These are phyloP conservation scores for Emydura subglobosa DNA, from an alignment of 2,113 vertebrate genomes.

Conservation along the genomic window DNA sequence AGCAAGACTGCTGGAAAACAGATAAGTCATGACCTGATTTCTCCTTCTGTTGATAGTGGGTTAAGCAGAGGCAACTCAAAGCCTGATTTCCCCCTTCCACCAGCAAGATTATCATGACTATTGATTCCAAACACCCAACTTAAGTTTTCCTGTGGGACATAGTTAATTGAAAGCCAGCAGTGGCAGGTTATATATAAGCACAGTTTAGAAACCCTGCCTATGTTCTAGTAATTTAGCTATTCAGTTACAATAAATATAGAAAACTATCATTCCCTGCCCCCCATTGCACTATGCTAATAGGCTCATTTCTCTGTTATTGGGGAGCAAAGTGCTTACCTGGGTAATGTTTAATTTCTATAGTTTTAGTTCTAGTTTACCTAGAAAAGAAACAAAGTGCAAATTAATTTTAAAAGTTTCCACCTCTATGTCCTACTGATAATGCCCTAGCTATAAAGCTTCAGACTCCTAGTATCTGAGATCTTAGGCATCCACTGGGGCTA, in stretches of 20 bases:
- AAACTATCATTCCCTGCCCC: background rate
- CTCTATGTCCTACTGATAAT: background rate
- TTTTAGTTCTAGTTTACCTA: background rate
- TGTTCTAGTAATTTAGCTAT: too few relatives aligned
- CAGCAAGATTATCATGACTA: background rate
- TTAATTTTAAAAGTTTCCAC: background rate
- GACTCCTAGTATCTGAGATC: background rate
- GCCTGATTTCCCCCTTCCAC: background rate
- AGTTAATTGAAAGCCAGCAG: fast-evolving
- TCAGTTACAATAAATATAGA: background rate
- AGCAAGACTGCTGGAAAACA: background rate
- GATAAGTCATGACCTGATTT: fast-evolving
- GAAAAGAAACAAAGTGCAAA: background rate
- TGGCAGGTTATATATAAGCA: background rate
- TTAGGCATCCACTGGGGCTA: background rate
- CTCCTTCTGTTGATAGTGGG: fast-evolving
- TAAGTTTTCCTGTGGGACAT: background rate
- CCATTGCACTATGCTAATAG: too few relatives aligned
- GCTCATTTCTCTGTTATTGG: background rate
- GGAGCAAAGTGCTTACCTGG: background rate
- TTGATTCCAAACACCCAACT: background rate
- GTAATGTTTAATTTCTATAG: background rate
- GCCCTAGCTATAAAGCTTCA: background rate
- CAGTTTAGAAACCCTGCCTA: background rate
- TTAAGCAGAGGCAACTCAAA: background rate